Conservation (phyloP, 1,140 invertebrate species). For the Drosophila pseudoobscura region DNA sequence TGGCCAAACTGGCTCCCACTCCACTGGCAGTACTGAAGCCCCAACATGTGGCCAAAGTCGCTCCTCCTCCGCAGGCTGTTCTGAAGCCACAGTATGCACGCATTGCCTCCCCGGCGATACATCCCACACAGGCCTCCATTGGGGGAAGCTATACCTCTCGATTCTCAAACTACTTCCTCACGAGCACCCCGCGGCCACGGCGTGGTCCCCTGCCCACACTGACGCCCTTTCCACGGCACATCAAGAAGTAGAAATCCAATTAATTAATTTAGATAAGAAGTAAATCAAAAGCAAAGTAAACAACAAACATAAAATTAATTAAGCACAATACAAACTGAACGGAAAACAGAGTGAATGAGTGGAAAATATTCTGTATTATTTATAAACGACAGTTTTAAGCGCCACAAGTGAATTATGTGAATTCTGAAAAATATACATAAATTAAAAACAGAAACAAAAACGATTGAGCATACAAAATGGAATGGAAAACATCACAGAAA, state of each 20-base stretch:
- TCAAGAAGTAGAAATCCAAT: slow-evolving; percentile 53
- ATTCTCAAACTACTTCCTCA: slow-evolving; percentile 61
- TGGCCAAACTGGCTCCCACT: background rate
- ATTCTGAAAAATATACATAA: slow-evolving; percentile 6
- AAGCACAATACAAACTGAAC: slow-evolving; percentile 29
- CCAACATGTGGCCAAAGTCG: slow-evolving; percentile 7
- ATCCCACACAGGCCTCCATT: slow-evolving; percentile 2
- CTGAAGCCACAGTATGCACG: slow-evolving; percentile 27
- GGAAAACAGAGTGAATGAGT: slow-evolving; percentile 28
- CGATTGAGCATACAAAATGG: slow-evolving; percentile 25
- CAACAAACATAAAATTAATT: slow-evolving; percentile 47
- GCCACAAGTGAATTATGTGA: slow-evolving; percentile 10
- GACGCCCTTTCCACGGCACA: slow-evolving; percentile 63
- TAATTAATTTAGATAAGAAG: slow-evolving; percentile 59
- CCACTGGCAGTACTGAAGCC: background rate
- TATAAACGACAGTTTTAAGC: slow-evolving; percentile 33
- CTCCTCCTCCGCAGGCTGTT: background rate
- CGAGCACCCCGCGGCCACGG: slow-evolving; percentile 57
- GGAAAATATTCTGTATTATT: slow-evolving; percentile 45
- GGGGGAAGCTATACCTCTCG: slow-evolving; percentile 25
- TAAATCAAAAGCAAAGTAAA: slow-evolving; percentile 28
- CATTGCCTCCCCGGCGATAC: slow-evolving; percentile 6
- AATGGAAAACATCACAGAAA: slow-evolving; percentile 11
- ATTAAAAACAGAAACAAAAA: slow-evolving; percentile 13
- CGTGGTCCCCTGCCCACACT: slow-evolving; percentile 70